Evolutionary conservation across 2,113 vertebrate species (phyloP).

Genomic region (Syngnathoides biaculeatus): DNA sequence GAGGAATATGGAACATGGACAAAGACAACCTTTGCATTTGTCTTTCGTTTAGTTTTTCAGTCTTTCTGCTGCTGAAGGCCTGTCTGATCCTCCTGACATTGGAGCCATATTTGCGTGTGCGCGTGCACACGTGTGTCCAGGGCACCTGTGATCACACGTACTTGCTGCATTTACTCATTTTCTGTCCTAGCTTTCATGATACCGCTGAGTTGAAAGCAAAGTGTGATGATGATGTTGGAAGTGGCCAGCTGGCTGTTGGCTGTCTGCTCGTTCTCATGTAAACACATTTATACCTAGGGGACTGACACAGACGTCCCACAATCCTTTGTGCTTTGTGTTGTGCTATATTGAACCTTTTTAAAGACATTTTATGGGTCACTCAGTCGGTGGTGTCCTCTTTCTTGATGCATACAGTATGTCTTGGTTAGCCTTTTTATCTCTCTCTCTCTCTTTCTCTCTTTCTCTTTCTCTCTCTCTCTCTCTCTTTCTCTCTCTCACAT

Average conservation of each 20-base stretch:
- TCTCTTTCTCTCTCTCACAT: conserved; percentile 29
- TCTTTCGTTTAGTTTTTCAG: conserved; percentile 16
- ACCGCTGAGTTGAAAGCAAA: conserved; percentile 46
- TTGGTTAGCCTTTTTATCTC: conserved; percentile 17
- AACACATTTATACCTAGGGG: conserved; percentile 37
- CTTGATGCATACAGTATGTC: conserved; percentile 23
- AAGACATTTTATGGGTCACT: conserved; percentile 30
- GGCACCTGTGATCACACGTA: conserved; percentile 38
- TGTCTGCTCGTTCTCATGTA: conserved; percentile 29
- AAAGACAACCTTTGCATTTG: conserved; percentile 17
- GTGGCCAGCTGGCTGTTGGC: conserved; percentile 40
- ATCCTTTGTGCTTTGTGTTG: neutral
- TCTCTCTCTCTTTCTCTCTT: conserved; percentile 25
- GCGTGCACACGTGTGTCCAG: neutral
- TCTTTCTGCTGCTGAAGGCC: conserved; percentile 22
- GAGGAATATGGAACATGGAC: conserved; percentile 31
- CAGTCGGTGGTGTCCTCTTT: conserved; percentile 15
- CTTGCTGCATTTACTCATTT: conserved; percentile 47
- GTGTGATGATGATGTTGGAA: conserved; percentile 35
- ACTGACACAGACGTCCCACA: conserved; percentile 12
- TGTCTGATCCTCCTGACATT: neutral
- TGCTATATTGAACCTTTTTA: conserved; percentile 21
- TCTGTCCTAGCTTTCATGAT: conserved; percentile 42
- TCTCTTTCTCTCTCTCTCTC: conserved; percentile 23
- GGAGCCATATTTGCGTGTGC: neutral